Evolutionary conservation across 2,113 vertebrate species (phyloP).

Genomic region (Toxostoma redivivum): DNA sequence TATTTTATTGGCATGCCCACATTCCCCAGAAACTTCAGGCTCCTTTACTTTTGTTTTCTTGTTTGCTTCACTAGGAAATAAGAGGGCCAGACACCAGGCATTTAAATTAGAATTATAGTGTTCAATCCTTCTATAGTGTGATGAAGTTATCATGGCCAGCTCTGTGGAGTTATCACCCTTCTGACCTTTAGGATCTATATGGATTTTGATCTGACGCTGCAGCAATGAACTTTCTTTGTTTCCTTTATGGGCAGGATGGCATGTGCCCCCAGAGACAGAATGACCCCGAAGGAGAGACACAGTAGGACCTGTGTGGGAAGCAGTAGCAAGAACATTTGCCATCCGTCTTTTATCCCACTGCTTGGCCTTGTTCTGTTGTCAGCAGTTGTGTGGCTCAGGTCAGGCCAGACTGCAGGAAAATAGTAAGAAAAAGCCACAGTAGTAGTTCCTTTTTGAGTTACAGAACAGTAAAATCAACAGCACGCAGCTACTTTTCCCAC

Average conservation of each 20-base stretch:
- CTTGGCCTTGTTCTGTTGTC: fast-evolving
- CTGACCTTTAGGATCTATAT: background rate
- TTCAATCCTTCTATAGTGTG: background rate
- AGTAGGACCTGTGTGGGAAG: background rate
- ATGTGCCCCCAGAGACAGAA: background rate
- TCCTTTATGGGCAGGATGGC: background rate
- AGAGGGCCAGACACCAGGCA: background rate
- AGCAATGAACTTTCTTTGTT: background rate
- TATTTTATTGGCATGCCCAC: background rate
- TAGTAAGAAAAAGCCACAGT: background rate
- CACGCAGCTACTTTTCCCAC: fast-evolving
- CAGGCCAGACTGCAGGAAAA: background rate
- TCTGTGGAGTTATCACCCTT: background rate
- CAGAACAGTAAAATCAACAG: background rate
- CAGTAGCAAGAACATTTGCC: background rate
- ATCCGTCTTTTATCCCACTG: background rate
- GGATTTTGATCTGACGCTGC: background rate
- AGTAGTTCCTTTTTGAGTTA: background rate
- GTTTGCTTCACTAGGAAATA: background rate
- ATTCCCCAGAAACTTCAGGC: background rate
- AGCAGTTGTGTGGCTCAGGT: background rate
- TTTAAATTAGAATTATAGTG: background rate
- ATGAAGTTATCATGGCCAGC: background rate
- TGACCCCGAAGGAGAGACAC: fast-evolving
- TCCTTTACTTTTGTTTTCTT: background rate